phyloP scores from a whole-genome alignment of 2,113 vertebrate species.

The Malurus melanocephalus region DNA sequence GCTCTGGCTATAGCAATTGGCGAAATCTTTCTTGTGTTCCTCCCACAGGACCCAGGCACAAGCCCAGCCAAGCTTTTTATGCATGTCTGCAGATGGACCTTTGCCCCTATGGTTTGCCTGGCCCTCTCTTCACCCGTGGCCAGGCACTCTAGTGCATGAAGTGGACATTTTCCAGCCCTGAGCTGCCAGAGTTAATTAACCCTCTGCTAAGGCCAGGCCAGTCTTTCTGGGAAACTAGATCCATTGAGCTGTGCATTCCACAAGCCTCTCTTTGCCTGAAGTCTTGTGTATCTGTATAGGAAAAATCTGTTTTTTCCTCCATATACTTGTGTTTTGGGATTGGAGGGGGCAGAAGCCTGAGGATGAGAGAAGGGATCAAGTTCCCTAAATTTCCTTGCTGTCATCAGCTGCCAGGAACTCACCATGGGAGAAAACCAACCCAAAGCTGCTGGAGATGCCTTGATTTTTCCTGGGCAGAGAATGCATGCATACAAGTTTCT shows the following conservation, averaged over 20 bases:
- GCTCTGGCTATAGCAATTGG: not conserved
- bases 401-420: not conserved
- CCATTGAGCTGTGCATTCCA: conserved; percentile 49
- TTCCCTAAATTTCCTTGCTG: not conserved
- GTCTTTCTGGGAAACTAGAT: conserved; percentile 60
- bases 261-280: conserved; percentile 9
- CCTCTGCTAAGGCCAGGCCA: conserved; percentile 32
- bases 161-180: conserved; percentile 54
- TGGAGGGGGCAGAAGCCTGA: not conserved
- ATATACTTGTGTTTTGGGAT: not conserved
- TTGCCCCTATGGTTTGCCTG: conserved; percentile 48
- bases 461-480: not conserved
- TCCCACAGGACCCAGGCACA: not conserved
- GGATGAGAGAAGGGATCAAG: not conserved
- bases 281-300: not conserved
- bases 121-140: conserved; percentile 42
- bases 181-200: conserved; percentile 65
- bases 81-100: conserved; percentile 19
- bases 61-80: conserved; percentile 40
- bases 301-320: conserved; percentile 16
- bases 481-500: not conserved
- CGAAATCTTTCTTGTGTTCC: not conserved
- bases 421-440: not conserved
- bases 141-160: conserved; percentile 18
- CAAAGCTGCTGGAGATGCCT: not conserved